These are phyloP conservation scores for Nemoura dubitans DNA, from an alignment of 2,888 invertebrate species.

Conservation along the genomic window DNA sequence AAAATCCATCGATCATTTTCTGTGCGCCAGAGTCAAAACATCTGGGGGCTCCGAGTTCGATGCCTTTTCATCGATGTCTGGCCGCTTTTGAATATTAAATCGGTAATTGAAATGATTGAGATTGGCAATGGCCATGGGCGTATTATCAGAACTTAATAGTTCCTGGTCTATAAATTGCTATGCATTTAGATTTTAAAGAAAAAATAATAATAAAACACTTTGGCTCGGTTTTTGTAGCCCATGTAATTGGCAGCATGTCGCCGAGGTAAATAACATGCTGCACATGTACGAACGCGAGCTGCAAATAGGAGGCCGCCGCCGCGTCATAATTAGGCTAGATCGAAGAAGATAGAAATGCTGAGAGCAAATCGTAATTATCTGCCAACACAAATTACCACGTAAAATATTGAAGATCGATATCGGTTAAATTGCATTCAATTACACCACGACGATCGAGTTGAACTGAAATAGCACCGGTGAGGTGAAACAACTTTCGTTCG, in stretches of 20 bases:
- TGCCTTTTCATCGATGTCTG: background rate
- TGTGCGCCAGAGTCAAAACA: background rate
- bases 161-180: background rate
- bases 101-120: background rate
- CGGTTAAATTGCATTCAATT: background rate
- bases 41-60: background rate
- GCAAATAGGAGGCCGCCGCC: background rate
- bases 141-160: background rate
- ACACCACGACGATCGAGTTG: background rate
- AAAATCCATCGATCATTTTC: background rate
- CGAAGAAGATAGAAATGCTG: background rate
- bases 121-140: background rate
- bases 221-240: background rate
- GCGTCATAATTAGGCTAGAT: slow-evolving; percentile 7
- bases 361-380: background rate
- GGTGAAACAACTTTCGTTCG: background rate
- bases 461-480: background rate
- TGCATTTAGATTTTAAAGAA: background rate
- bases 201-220: background rate
- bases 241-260: background rate
- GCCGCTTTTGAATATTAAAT: background rate
- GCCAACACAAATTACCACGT: background rate
- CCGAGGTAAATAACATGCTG: background rate
- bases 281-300: background rate
- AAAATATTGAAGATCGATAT: slow-evolving; percentile 7